Percentiles rank a stretch among this genome's conserved stretches.
Evolutionary conservation across 2,888 invertebrate species (phyloP).

Genomic region (Trichopoda pennipes): DNA sequence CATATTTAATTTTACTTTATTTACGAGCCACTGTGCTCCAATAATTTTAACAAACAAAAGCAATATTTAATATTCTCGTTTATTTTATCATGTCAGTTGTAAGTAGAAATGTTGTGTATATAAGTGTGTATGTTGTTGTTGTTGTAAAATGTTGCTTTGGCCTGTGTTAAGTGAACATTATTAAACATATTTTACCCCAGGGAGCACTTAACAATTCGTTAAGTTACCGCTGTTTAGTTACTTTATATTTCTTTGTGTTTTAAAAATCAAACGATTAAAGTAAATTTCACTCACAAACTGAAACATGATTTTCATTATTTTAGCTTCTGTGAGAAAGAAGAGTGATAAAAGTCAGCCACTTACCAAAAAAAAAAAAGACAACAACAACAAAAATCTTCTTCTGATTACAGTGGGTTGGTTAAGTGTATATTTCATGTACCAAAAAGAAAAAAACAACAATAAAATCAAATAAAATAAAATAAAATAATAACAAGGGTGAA

Average conservation of each 20-base stretch:
- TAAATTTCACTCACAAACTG: conserved; percentile 42
- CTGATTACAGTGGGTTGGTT: conserved; percentile 31
- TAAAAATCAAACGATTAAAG: conserved; percentile 38
- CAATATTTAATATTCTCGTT: conserved; percentile 79
- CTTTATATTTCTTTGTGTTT: conserved; percentile 39
- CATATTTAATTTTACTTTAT: background rate
- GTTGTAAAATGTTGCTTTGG: conserved; percentile 39
- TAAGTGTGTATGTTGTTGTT: background rate
- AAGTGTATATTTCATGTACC: conserved; percentile 30
- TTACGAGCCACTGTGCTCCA: conserved; percentile 39
- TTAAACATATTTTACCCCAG: conserved; percentile 79
- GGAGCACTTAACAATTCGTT: conserved; percentile 77
- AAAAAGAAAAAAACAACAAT: conserved; percentile 11
- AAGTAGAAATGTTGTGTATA: conserved; percentile 7
- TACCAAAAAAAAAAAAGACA: conserved; percentile 25
- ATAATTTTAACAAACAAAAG: conserved; percentile 78
- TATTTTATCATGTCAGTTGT: conserved; percentile 64
- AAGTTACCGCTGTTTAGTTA: conserved; percentile 68
- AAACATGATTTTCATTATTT: conserved; percentile 29
- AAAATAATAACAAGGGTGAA: conserved; percentile 34
- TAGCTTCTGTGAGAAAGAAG: conserved; percentile 60
- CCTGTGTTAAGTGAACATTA: conserved; percentile 72
- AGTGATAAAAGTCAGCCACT: conserved; percentile 58
- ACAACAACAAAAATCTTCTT: background rate
- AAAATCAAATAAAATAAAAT: background rate